Evolutionary conservation across 2,113 vertebrate genomes (phyloP).

Genomic region (Aleadryas rufinucha): DNA sequence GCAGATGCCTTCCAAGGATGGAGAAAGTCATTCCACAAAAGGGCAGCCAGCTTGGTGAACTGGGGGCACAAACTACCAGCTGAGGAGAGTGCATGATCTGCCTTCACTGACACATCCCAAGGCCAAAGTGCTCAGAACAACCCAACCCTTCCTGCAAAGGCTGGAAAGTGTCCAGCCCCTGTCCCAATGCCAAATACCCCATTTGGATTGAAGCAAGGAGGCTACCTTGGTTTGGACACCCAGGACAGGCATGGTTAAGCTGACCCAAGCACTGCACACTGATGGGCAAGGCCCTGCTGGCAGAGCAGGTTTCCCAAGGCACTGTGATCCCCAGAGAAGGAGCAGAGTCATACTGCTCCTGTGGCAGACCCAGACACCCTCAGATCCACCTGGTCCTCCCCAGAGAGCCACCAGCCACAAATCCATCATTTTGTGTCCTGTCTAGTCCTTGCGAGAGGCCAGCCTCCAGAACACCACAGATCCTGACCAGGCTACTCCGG

Average conservation of each 20-base stretch:
- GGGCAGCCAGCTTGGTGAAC: neutral
- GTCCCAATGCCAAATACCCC: neutral
- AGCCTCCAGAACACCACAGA: neutral
- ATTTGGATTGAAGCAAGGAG: neutral
- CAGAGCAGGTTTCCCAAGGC: neutral
- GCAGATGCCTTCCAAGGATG: neutral
- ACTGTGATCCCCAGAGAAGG: neutral
- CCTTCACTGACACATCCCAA: neutral
- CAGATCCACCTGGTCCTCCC: neutral
- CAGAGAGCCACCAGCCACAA: neutral
- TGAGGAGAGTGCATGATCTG: neutral
- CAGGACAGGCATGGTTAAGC: neutral
- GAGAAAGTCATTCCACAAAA: neutral
- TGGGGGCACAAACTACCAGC: neutral
- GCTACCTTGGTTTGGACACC: neutral
- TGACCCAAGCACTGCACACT: neutral
- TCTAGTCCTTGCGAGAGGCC: neutral
- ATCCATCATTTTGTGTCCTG: neutral
- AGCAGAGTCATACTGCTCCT: neutral
- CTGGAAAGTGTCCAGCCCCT: neutral
- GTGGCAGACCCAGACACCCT: neutral
- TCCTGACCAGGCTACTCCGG: neutral
- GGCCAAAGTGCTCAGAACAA: neutral
- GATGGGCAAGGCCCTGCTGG: rapidly evolving
- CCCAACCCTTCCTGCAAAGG: neutral